phyloP scores from a whole-genome alignment of 2,888 invertebrate species.

The Nomada ruficornis region DNA sequence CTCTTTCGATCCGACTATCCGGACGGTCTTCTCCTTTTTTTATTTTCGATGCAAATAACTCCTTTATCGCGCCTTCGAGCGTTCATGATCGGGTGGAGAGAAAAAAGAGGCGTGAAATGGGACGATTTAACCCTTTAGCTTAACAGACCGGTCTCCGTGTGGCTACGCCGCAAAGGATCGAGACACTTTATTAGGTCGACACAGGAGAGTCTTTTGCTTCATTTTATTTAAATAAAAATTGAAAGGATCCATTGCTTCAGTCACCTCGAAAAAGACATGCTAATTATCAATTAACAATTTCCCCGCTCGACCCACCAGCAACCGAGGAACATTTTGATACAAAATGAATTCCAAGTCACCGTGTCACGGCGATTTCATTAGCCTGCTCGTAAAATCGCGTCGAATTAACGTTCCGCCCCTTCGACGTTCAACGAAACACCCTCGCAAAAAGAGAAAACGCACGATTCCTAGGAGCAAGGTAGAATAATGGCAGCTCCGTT shows the following conservation, averaged over 20 bases:
- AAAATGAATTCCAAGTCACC: not conserved
- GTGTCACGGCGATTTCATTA: not conserved
- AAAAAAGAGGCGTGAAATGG: constrained; percentile 28
- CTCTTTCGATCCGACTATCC: not conserved
- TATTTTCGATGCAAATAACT: constrained; percentile 56
- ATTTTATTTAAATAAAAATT: not conserved
- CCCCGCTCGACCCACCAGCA: too few species aligned
- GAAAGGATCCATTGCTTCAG: too few species aligned
- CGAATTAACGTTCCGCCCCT: not conserved
- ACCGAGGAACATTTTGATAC: too few species aligned
- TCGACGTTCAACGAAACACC: not conserved
- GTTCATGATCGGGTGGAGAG: constrained; percentile 39
- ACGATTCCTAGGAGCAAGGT: too few species aligned
- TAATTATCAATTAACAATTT: not conserved
- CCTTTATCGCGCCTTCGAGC: constrained; percentile 53
- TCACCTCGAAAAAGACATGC: not conserved
- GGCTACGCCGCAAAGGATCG: constrained; percentile 3
- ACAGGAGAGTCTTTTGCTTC: constrained; percentile 13
- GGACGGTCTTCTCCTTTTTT: constrained; percentile 13
- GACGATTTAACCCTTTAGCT: constrained; percentile 50
- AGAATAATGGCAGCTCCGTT: not conserved
- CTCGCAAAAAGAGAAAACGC: not conserved
- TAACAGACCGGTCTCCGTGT: constrained; percentile 1
- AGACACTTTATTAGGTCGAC: constrained; percentile 13
- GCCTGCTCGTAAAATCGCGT: not conserved